phyloP scores from a whole-genome alignment of 1,140 invertebrate species.

The Apolygus lucorum region DNA sequence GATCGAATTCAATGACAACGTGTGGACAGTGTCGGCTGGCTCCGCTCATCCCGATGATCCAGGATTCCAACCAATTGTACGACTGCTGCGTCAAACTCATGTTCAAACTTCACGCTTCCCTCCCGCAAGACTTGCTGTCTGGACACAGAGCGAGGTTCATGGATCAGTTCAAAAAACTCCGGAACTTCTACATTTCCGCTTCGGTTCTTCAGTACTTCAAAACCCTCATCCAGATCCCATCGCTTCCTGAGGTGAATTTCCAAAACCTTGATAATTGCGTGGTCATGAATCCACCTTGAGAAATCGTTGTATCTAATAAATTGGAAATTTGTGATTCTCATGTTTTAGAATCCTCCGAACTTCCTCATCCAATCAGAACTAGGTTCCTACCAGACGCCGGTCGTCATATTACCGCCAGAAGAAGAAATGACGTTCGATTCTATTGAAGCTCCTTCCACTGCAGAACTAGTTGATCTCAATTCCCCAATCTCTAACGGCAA shows the following conservation, averaged over 20 bases:
- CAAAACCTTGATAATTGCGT: no score
- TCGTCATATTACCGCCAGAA: conserved; percentile 71
- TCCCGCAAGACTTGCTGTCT: conserved; percentile 77
- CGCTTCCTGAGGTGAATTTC: conserved; percentile 69
- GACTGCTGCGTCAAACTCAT: conserved; percentile 93
- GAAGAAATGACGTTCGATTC: conserved; percentile 27
- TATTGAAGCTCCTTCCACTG: conserved; percentile 38
- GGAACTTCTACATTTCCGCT: conserved; percentile 88
- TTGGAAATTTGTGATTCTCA: neutral
- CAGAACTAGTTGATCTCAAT: conserved; percentile 42
- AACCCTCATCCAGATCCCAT: conserved; percentile 86
- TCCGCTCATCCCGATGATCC: conserved; percentile 93
- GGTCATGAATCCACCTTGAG: no score
- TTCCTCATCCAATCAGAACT: conserved; percentile 90
- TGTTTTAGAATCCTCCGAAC: conserved; percentile 77
- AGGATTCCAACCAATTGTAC: conserved; percentile 93
- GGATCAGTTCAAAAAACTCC: conserved; percentile 79
- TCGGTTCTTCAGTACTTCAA: conserved; percentile 96
- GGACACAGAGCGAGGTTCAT: conserved; percentile 79
- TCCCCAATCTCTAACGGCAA: conserved; percentile 44
- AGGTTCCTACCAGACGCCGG: conserved; percentile 84
- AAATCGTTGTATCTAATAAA: no score
- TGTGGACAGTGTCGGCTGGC: conserved; percentile 92
- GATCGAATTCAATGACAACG: conserved; percentile 94
- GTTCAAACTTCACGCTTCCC: conserved; percentile 84